Base-by-base conservation (phyloP, 2,888 invertebrate species). In the Scaptodrosophila latifasciaeformis region DNA sequence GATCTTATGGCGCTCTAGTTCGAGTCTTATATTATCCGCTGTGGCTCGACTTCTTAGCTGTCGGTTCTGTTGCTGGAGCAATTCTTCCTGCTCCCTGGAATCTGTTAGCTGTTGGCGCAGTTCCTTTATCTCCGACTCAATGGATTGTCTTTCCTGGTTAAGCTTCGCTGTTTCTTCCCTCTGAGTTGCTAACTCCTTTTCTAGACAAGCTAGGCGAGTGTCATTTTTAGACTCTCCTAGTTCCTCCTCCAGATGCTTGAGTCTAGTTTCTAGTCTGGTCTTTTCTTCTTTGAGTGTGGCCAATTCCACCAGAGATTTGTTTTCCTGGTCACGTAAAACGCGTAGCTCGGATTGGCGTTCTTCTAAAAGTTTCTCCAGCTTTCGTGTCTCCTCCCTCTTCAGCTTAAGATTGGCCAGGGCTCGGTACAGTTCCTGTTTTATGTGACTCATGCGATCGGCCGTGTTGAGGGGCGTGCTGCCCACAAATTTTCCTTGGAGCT, bases 301-400 rank as follows among this genome's bases (percentile, higher is more conserved):
- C 5, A 86, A 62, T 55, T 86, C 72, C 1, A 85, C 83, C 5
- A 86, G 57, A 0, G 82, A 70, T 45, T 74, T 78, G 50, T 86
- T 86, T 66, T 87, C 87, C 13, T 83, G 82, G 0, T 81, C 70
- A 40, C 81, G 84, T 1, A 85, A 51, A 2, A 45, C 51, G 9
- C 81, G 78, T 35, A 86, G 63, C 44, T 86, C 84, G 0, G 59
- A 52, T 24, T 79, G 71, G 35, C 82, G 84, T 2, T 76, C 76
- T 0, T 72, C 70, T 1, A 86, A 31, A 1, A 69, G 62, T 18
- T 86, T 85, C 54, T 88, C 87, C 18, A 89, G 65, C 35, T 84
- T 85, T n/a, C 85, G 86, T 31, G 89, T 88, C 65, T 89, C 88
- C 55, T 88, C 88, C n/a, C 88, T 83, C 62, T 89, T 89, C 1